Conservation (phyloP, 2,113 vertebrate species). For the Mus musculus region GRCm39 chr9:119145001-119145500, state of each 20-base stretch:
- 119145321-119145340: background rate
- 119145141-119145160: background rate
- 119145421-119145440: background rate
- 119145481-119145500: background rate
- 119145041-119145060: background rate
- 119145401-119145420: background rate
- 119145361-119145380: background rate
- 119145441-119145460: background rate
- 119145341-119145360: background rate
- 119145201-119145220: background rate
- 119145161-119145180: background rate
- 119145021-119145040: background rate
- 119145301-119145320: background rate
- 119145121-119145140: background rate
- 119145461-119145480: background rate
- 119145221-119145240: background rate
- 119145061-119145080: background rate
- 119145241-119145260: background rate
- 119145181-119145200: background rate
- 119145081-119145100: background rate
- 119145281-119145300: background rate
- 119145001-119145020: background rate
- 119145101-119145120: background rate
- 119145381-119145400: background rate
- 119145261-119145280: background rate